These are phyloP conservation scores for Lithophane ornitopus DNA, from an alignment of 2,888 invertebrate genomes.

Conservation along the genomic window DNA sequence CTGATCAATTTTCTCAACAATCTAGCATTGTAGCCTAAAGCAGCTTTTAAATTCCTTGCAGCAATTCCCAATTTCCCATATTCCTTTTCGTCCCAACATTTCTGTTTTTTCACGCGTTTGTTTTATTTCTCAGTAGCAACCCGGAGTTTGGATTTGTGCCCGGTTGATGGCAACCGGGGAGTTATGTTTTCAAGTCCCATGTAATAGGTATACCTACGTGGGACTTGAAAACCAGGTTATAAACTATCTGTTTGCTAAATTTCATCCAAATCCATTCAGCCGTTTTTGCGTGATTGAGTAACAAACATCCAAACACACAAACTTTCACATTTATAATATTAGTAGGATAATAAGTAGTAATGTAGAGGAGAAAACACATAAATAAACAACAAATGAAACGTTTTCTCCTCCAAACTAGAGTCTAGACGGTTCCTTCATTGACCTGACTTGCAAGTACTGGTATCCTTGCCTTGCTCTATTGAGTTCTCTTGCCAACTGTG, in stretches of 20 bases:
- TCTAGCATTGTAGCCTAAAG: background rate
- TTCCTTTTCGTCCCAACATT: background rate
- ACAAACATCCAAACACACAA: too few relatives aligned
- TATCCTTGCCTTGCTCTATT: constrained; percentile 50
- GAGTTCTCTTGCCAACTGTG: constrained; percentile 62
- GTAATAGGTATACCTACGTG: too few relatives aligned
- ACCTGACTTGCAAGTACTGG: constrained; percentile 13
- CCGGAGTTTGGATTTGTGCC: too few relatives aligned
- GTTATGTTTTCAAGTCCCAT: too few relatives aligned
- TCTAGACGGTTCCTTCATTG: background rate
- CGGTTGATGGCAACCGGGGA: too few relatives aligned
- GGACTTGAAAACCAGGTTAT: too few relatives aligned
- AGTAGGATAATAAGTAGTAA: background rate
- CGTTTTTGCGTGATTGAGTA: too few relatives aligned
- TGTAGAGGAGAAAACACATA: background rate
- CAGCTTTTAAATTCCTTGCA: background rate
- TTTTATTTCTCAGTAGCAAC: too few relatives aligned
- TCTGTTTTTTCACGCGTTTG: background rate
- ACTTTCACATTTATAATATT: too few relatives aligned
- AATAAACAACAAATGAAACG: background rate
- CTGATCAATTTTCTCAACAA: background rate
- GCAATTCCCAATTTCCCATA: background rate
- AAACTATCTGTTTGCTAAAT: too few relatives aligned
- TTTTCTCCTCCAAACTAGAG: background rate
- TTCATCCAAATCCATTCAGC: too few relatives aligned